Evolutionary conservation across 2,113 vertebrate species (phyloP).

Genomic region (Anhinga rufa): DNA sequence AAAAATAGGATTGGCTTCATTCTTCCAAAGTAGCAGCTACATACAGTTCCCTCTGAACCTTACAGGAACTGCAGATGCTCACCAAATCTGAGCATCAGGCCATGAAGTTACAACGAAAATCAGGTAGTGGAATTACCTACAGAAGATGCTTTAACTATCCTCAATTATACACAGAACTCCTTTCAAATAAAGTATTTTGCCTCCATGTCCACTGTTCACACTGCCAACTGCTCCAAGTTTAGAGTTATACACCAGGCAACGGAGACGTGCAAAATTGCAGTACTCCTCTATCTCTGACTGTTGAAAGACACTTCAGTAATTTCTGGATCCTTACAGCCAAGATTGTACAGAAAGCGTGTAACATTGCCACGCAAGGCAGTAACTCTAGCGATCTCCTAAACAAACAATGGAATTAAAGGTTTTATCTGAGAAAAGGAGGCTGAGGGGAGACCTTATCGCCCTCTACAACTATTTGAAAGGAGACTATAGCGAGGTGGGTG

Average conservation of each 20-base stretch:
- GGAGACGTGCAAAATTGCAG: not conserved
- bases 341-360: not conserved
- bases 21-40: not conserved
- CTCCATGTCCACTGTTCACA: not conserved
- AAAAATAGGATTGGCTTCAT: not conserved
- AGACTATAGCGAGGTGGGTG: accelerated
- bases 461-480: not conserved
- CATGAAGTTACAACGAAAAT: not conserved
- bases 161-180: not conserved
- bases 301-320: not conserved
- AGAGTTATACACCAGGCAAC: not conserved
- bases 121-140: not conserved
- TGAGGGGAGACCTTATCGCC: not conserved
- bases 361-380: not conserved
- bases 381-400: not conserved
- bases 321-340: not conserved
- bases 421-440: not conserved
- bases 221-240: not conserved
- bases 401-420: not conserved
- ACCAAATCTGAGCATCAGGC: not conserved
- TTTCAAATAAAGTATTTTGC: not conserved
- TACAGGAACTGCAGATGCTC: not conserved
- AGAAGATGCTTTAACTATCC: not conserved
- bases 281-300: not conserved
- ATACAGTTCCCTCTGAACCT: not conserved